A percentile compares a stretch with the other conserved stretches of the same genome.
Evolutionary conservation across 1,140 invertebrate species (phyloP).

Genomic region (Lepidurus packardi): DNA sequence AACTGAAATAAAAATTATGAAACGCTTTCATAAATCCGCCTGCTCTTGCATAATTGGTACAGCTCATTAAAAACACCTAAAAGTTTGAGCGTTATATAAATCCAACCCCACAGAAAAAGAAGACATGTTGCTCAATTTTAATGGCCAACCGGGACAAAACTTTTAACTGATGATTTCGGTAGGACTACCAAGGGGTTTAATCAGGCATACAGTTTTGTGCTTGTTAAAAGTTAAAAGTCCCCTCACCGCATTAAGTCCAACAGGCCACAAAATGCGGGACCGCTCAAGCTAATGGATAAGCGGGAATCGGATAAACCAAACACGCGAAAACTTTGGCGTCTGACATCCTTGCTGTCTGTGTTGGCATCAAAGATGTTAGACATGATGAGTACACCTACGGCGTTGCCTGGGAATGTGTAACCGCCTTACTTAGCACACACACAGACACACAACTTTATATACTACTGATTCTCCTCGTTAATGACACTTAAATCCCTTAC

Average conservation of each 20-base stretch:
- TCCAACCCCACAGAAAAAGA: background rate
- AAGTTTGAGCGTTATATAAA: background rate
- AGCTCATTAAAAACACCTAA: no score
- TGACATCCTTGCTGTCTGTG: background rate
- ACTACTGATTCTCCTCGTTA: conserved; percentile 19
- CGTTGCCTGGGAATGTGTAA: conserved; percentile 18
- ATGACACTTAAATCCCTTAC: conserved; percentile 8
- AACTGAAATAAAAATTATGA: no score
- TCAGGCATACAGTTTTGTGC: conserved; percentile 4
- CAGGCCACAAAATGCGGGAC: conserved; percentile 20
- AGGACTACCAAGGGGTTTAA: background rate
- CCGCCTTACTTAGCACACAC: conserved; percentile 9
- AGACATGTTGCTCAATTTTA: background rate
- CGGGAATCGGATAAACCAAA: background rate
- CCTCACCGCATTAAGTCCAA: background rate
- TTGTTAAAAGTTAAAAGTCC: conserved; percentile 17
- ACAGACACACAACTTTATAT: background rate
- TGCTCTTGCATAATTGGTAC: no score
- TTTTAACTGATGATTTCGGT: background rate
- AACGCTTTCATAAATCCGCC: no score
- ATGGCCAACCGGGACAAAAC: background rate
- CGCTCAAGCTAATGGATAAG: conserved; percentile 15
- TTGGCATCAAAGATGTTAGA: conserved; percentile 8
- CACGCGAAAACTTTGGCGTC: conserved; percentile 2
- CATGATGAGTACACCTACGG: conserved; percentile 8